A percentile compares a stretch with the other conserved stretches of the same genome.
These are phyloP conservation scores for Orbicella faveolata DNA, from an alignment of 64 coral and sea anemone species.

Conservation along the genomic window DNA sequence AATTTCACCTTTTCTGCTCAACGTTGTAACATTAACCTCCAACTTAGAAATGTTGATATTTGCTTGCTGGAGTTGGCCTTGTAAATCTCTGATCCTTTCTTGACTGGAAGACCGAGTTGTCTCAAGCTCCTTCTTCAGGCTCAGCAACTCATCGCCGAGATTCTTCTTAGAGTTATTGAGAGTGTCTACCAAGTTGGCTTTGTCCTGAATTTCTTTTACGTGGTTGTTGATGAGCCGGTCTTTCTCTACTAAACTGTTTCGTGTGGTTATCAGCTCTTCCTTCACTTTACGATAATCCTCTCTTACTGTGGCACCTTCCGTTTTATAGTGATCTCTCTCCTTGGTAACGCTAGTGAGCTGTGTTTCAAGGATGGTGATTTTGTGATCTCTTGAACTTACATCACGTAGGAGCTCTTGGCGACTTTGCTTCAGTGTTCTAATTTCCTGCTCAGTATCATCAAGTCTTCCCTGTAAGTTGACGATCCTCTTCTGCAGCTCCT, in stretches of 20 bases:
- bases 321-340: conserved; percentile 75
- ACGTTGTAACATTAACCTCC: conserved; percentile 67
- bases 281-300: conserved; percentile 81
- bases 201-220: conserved; percentile 89
- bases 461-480: conserved; percentile 11
- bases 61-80: conserved; percentile 75
- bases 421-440: conserved; percentile 46
- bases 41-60: conserved; percentile 66
- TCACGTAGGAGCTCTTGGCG: conserved; percentile 65
- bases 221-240: conserved; percentile 59
- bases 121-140: conserved; percentile 84
- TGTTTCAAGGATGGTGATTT: conserved; percentile 62
- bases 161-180: conserved; percentile 73
- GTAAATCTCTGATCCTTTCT: conserved; percentile 80
- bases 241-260: conserved; percentile 73
- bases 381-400: conserved; percentile 73
- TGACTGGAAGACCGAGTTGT: conserved; percentile 66
- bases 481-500: conserved; percentile 59
- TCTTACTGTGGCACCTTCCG: conserved; percentile 47
- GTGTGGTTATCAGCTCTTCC: conserved; percentile 66
- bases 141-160: conserved; percentile 67
- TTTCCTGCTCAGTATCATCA: conserved; percentile 53
- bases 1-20: conserved; percentile 53
- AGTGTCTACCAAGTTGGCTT: conserved; percentile 71
- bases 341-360: conserved; percentile 60